Conservation (phyloP, 2,797 vertebrate genomes). For the Lophura swinhoii region DNA sequence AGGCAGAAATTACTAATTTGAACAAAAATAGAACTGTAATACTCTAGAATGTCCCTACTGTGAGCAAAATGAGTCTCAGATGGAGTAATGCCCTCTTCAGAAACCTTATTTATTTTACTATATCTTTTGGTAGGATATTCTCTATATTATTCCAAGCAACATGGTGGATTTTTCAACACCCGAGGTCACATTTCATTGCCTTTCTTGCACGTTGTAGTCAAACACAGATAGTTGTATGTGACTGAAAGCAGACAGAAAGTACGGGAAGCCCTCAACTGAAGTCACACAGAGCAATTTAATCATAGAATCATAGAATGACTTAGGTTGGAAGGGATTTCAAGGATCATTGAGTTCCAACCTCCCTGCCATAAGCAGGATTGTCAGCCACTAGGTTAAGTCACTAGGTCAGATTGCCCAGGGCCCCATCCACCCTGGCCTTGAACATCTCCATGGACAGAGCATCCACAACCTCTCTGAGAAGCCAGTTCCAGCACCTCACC, state of each 20-base stretch:
- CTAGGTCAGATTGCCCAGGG: too few relatives aligned
- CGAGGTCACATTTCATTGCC: not conserved
- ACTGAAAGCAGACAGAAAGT: not conserved
- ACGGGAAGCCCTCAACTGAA: not conserved
- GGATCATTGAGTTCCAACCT: too few relatives aligned
- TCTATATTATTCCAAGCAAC: not conserved
- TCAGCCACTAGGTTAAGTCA: too few relatives aligned
- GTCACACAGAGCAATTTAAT: not conserved
- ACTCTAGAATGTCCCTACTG: not conserved
- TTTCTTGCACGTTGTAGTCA: not conserved
- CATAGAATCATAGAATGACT: too few relatives aligned
- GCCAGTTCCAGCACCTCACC: too few relatives aligned
- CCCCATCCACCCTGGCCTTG: too few relatives aligned
- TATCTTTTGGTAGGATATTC: not conserved
- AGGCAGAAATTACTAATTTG: not conserved
- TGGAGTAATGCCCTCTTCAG: not conserved
- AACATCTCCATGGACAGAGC: too few relatives aligned
- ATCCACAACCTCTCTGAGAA: too few relatives aligned
- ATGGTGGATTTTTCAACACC: not conserved
- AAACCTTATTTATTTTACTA: not conserved
- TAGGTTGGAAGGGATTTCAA: too few relatives aligned
- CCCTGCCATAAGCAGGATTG: too few relatives aligned
- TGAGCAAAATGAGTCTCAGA: not conserved
- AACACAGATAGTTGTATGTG: fast-evolving
- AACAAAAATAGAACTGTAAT: not conserved